These are phyloP conservation scores for Heterohyrax brucei DNA, from an alignment of 2,797 vertebrate species.

Conservation along the genomic window DNA sequence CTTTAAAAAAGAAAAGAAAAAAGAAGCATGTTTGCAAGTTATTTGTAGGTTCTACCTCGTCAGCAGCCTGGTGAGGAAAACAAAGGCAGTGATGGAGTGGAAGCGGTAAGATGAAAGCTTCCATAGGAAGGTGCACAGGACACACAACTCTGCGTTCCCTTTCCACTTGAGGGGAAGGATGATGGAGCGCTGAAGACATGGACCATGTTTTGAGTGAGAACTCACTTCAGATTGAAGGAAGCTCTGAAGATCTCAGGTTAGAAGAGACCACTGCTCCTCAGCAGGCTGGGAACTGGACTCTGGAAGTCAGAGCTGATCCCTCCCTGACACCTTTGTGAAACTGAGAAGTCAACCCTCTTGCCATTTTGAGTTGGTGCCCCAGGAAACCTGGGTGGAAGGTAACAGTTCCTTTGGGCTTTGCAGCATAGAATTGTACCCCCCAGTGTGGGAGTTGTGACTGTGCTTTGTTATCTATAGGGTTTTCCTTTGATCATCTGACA, in stretches of 20 bases:
- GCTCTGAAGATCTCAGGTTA: rapidly evolving
- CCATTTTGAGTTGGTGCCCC: rapidly evolving
- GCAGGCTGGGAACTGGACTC: rapidly evolving
- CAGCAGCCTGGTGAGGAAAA: background rate
- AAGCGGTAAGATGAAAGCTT: background rate
- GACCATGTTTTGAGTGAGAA: background rate
- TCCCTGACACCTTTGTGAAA: background rate
- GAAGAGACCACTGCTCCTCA: background rate
- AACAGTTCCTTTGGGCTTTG: background rate
- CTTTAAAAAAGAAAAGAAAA: background rate
- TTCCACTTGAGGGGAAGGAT: background rate
- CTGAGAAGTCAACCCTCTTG: rapidly evolving
- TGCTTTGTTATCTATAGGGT: background rate
- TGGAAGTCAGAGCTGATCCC: background rate
- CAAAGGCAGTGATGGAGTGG: background rate
- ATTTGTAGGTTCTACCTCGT: background rate
- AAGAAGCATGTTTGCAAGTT: background rate
- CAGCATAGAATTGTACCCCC: too few relatives aligned
- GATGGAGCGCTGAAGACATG: rapidly evolving
- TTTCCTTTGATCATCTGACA: background rate
- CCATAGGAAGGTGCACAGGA: rapidly evolving
- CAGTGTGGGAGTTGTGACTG: rapidly evolving
- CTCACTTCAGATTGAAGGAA: background rate
- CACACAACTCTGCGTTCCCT: rapidly evolving
- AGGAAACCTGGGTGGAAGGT: background rate